Evolutionary conservation across 2,888 invertebrate genomes (phyloP), one percentile per base, ranked within the genome.

Genomic region (Melipona beecheii): DNA sequence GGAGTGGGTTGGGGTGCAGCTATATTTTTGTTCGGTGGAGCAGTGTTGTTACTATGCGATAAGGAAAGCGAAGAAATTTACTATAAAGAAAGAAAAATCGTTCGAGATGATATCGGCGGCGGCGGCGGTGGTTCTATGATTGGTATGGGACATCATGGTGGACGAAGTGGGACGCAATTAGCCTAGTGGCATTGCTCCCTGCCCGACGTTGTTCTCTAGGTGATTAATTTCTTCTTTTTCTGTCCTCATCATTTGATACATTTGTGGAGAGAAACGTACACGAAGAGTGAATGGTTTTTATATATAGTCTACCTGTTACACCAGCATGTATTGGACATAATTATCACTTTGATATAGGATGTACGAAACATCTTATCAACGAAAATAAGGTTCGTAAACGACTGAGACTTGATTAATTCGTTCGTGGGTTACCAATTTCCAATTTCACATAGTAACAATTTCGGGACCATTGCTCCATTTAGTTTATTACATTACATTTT

Each of bases 11-110:
- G 99, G 99, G 99, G 99, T 87, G 98, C 99, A 65, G 98, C 98
- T 92, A 98, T 99, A 93, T 99, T 99, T 95, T 96, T 99, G 72
- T 98, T 99, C 94, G 99, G 99, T 68, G 98, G 98, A 78, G 98
- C 98, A 6, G 97, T 99, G 83, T 96, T 99, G 89, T 96, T 99
- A 92, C 96, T 99, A 90, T 98, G 99, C 95, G 99, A 99, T 96
- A 99, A 99, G 95, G 99, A 99, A 95, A 98, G 98, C 92, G 99
- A 99, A 95, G 99, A 99, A 95, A 98, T 99, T 93, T 98, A 99
- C 95, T 98, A 98, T 96, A 98, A 99, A 95, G 99, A 99, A 95
- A 97, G 98, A 94, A 99, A 98, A 96, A 98, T 99, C 91, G 96
- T 96, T 81, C 96, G 96, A 89, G 96, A 96, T 87, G 95, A 96